These are phyloP conservation scores for Aphidius gifuensis DNA, from an alignment of 1,140 invertebrate genomes.

Conservation along the genomic window DNA sequence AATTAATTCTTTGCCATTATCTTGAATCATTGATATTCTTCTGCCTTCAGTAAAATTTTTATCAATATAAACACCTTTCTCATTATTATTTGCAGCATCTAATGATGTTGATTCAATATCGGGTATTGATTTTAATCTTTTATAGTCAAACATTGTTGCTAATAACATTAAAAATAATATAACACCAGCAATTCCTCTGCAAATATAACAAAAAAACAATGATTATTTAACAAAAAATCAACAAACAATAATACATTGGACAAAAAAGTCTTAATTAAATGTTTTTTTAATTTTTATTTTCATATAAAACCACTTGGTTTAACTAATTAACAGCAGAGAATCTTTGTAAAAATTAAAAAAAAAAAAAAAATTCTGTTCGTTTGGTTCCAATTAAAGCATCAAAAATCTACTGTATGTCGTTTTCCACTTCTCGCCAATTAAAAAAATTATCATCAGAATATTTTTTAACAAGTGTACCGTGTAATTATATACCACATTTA, in stretches of 20 bases:
- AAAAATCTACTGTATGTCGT: too few relatives aligned
- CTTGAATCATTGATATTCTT: slow-evolving; percentile 34
- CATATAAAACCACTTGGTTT: too few relatives aligned
- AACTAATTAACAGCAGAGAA: too few relatives aligned
- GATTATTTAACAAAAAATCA: background rate
- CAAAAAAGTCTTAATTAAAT: too few relatives aligned
- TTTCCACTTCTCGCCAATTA: too few relatives aligned
- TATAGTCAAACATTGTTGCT: slow-evolving; percentile 59
- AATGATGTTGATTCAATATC: slow-evolving; percentile 42
- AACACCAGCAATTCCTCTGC: slow-evolving; percentile 52
- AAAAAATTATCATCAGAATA: too few relatives aligned
- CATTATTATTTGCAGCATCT: slow-evolving; percentile 51
- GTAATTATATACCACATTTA: too few relatives aligned
- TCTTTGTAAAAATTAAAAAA: too few relatives aligned
- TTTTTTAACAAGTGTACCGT: too few relatives aligned
- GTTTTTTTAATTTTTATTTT: background rate
- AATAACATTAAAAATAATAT: slow-evolving; percentile 59
- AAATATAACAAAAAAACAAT: slow-evolving; percentile 25
- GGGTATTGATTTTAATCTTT: slow-evolving; percentile 34
- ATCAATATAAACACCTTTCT: slow-evolving; percentile 39
- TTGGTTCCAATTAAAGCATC: too few relatives aligned
- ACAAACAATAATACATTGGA: too few relatives aligned
- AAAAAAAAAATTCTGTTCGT: too few relatives aligned
- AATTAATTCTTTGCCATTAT: slow-evolving; percentile 47
- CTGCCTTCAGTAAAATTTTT: slow-evolving; percentile 43